phyloP scores from a whole-genome alignment of 2,888 invertebrate genomes.

The Aleiodes alternator region DNA sequence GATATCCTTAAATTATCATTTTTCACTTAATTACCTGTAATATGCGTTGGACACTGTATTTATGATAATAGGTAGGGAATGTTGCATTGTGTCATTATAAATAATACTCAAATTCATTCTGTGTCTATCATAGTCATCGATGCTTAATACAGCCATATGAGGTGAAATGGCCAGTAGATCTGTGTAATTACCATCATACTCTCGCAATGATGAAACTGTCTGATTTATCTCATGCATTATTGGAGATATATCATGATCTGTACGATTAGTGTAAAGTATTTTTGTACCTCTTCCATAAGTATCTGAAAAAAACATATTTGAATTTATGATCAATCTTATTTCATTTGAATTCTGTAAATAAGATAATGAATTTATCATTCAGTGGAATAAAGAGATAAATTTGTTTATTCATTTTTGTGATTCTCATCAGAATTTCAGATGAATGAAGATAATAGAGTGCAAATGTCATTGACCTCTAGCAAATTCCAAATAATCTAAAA shows the following conservation, averaged over 20 bases:
- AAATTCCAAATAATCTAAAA: background rate
- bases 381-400: background rate
- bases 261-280: constrained; percentile 80
- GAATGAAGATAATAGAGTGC: background rate
- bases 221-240: constrained; percentile 63
- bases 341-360: too few species aligned
- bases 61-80: constrained; percentile 85
- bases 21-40: constrained; percentile 78
- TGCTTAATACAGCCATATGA: constrained; percentile 82
- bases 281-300: constrained; percentile 80
- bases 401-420: too few species aligned
- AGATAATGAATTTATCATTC: background rate
- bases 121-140: constrained; percentile 76
- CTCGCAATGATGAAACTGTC: constrained; percentile 73
- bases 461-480: background rate
- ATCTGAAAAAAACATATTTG: constrained; percentile 62
- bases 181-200: constrained; percentile 83
- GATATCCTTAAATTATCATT: too few species aligned
- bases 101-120: constrained; percentile 80
- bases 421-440: background rate
- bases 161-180: constrained; percentile 80
- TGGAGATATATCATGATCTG: constrained; percentile 73
- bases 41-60: constrained; percentile 85
- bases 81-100: constrained; percentile 88
- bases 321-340: background rate